Conservation (phyloP, 2,888 invertebrate genomes). For the Apocheima hispidaria region DNA sequence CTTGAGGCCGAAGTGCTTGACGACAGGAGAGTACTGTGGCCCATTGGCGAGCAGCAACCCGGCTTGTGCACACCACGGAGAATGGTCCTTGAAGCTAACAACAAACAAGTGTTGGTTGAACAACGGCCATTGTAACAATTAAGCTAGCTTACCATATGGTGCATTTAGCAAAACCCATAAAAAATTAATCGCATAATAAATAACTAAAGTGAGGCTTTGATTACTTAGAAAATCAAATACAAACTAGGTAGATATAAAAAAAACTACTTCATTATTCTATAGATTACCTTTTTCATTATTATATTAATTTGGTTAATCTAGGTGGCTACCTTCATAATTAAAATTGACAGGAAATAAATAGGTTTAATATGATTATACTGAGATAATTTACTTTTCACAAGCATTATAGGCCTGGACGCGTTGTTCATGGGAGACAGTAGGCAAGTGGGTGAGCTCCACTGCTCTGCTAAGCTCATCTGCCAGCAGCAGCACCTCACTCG, state of each 20-base stretch:
- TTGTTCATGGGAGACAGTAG: conserved; percentile 90
- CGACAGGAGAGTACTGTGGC: conserved; percentile 90
- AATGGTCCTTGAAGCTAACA: conserved; percentile 94
- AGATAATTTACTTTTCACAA: conserved; percentile 87
- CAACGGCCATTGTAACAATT: not conserved
- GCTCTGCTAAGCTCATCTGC: conserved; percentile 93
- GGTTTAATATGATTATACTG: not conserved
- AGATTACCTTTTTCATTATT: too few species aligned
- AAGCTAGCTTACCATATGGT: not conserved
- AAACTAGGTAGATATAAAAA: too few species aligned
- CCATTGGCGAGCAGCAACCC: conserved; percentile 93
- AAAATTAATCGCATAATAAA: too few species aligned
- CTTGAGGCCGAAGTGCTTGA: conserved; percentile 96
- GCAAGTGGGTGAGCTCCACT: conserved; percentile 93
- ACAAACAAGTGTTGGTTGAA: too few species aligned
- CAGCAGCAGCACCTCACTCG: conserved; percentile 88
- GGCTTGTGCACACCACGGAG: conserved; percentile 95
- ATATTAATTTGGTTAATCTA: conserved; percentile 6
- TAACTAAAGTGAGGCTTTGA: too few species aligned
- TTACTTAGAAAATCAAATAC: too few species aligned
- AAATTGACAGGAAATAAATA: not conserved
- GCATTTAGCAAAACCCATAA: too few species aligned
- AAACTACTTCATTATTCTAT: too few species aligned
- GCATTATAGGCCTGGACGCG: conserved; percentile 94
- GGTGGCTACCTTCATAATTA: not conserved